phyloP scores from a whole-genome alignment of 37 sponge, comb jelly and placozoan species.

The Tethya wilhelma region DNA sequence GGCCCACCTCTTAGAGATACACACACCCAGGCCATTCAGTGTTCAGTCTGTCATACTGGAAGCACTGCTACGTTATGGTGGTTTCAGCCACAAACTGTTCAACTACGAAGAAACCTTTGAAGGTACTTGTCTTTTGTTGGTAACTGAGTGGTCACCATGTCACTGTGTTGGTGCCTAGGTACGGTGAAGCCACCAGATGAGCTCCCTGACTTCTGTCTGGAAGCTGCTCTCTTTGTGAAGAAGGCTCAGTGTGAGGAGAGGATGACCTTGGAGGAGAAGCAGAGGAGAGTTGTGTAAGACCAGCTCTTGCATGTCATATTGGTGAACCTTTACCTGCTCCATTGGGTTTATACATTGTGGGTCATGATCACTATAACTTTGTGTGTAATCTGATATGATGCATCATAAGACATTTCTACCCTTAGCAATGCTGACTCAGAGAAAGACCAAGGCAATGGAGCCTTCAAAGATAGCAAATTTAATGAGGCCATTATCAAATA shows the following conservation, averaged over 20 bases:
- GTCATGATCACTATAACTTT: no score
- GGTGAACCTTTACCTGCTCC: no score
- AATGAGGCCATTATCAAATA: conserved; percentile 16
- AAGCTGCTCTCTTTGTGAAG: conserved; percentile 48
- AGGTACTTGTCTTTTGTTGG: background rate
- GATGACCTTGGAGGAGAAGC: conserved; percentile 30
- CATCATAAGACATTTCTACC: background rate
- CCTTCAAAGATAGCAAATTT: conserved; percentile 23
- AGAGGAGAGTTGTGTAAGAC: conserved; percentile 30
- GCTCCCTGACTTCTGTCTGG: conserved; percentile 17
- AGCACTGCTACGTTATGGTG: conserved; percentile 25
- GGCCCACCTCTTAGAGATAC: conserved; percentile 28
- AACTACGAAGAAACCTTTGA: background rate
- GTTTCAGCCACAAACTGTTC: conserved; percentile 17
- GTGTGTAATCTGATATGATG: background rate
- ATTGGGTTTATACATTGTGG: no score
- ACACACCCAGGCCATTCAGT: background rate
- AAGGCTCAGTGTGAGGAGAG: conserved; percentile 43
- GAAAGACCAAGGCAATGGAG: conserved; percentile 21
- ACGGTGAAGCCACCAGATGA: conserved; percentile 5
- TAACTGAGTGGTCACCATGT: background rate
- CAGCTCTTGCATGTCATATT: background rate
- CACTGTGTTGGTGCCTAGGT: background rate
- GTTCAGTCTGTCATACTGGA: conserved; percentile 42
- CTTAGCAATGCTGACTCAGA: conserved; percentile 4